Conservation (phyloP, 2,113 vertebrate species). For the Callaeas wilsoni region DNA sequence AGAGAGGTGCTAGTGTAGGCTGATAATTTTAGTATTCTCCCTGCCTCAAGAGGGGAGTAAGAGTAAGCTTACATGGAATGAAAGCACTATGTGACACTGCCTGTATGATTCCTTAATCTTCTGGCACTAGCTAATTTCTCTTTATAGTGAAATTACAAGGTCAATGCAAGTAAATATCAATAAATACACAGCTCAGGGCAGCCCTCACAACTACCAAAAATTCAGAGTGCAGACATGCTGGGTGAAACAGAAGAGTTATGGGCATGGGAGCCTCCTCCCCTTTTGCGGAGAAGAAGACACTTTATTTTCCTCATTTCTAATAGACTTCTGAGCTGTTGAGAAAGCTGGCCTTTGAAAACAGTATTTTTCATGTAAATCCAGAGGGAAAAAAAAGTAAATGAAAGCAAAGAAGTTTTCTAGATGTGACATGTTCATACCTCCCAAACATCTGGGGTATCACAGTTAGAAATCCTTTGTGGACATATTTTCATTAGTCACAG, state of each 20-base stretch:
- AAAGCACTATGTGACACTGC: not conserved
- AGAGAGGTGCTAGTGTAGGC: not conserved
- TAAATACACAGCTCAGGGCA: not conserved
- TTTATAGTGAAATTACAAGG: not conserved
- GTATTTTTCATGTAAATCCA: not conserved
- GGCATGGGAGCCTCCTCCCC: not conserved
- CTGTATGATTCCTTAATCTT: not conserved
- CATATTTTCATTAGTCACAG: slow-evolving; percentile 7
- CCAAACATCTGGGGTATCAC: not conserved
- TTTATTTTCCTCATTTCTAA: not conserved
- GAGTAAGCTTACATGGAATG: not conserved
- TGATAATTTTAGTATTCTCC: not conserved
- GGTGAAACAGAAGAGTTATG: not conserved
- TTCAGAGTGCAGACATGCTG: not conserved
- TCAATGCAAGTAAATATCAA: not conserved
- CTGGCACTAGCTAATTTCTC: not conserved
- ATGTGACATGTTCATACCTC: not conserved
- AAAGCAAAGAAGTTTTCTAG: not conserved
- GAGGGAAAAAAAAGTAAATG: not conserved
- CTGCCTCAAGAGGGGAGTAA: not conserved
- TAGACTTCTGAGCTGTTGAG: not conserved
- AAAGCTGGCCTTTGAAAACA: not conserved
- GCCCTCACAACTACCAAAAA: not conserved
- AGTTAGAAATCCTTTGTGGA: not conserved
- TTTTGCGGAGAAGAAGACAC: not conserved